Conservation (phyloP, 2,113 vertebrate genomes). For the Plecotus auritus region DNA sequence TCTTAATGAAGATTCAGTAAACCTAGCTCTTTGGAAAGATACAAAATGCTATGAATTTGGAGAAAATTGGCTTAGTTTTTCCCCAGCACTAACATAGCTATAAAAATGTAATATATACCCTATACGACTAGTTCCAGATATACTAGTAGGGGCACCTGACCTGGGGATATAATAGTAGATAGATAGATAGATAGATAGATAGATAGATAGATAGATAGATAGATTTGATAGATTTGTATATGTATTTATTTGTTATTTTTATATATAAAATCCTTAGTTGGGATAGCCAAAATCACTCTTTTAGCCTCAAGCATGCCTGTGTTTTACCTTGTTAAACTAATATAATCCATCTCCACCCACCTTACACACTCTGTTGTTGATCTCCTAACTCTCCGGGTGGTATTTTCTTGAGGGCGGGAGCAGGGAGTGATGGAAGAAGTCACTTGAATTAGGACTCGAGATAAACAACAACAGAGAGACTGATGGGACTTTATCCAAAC, state of each 20-base stretch:
- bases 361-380: not conserved
- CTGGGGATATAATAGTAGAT: not conserved
- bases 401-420: not conserved
- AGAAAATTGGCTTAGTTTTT: not conserved
- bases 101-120: not conserved
- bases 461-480: slow-evolving; percentile 69
- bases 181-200: not conserved
- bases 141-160: not conserved
- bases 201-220: not conserved
- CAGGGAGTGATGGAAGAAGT: slow-evolving; percentile 2
- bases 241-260: not conserved
- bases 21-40: not conserved
- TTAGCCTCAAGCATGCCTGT: not conserved
- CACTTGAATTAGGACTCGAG: slow-evolving; percentile 44
- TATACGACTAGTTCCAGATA: not conserved
- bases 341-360: not conserved
- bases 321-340: not conserved
- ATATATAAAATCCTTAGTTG: not conserved
- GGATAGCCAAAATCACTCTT: not conserved
- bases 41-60: not conserved
- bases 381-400: slow-evolving; percentile 58
- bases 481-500: slow-evolving; percentile 62
- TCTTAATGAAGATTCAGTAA: not conserved
- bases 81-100: not conserved
- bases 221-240: not conserved